Percentiles rank a stretch among this genome's conserved stretches.
Evolutionary conservation across 2,113 vertebrate species (phyloP).

Genomic region (Semnornis frantzii): DNA sequence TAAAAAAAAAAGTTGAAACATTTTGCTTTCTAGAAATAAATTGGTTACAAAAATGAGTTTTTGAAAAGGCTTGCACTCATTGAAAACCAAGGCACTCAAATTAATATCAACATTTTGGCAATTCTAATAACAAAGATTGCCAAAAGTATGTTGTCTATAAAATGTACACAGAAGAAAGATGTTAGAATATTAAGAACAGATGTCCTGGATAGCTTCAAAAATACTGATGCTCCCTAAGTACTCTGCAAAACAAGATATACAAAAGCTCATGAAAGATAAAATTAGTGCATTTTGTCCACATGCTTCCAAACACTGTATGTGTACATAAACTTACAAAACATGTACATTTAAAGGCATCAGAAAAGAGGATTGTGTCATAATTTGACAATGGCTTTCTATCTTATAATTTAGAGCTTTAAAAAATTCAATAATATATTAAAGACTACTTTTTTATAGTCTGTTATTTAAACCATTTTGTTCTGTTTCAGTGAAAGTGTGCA

Average conservation of each 20-base stretch:
- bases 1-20: constrained; percentile 60
- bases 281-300: constrained; percentile 30
- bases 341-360: constrained; percentile 25
- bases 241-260: constrained; percentile 22
- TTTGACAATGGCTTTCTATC: background rate
- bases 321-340: constrained; percentile 44
- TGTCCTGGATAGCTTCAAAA: constrained; percentile 68
- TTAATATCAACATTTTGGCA: constrained; percentile 77
- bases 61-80: constrained; percentile 54
- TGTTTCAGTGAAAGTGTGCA: background rate
- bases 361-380: background rate
- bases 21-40: constrained; percentile 60
- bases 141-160: constrained; percentile 80
- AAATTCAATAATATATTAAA: constrained; percentile 47
- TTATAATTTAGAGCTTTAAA: constrained; percentile 15
- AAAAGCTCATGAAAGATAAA: constrained; percentile 36
- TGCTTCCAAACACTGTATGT: background rate
- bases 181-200: constrained; percentile 80
- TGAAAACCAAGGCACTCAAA: constrained; percentile 65
- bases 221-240: constrained; percentile 45
- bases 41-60: constrained; percentile 50
- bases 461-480: constrained; percentile 29
- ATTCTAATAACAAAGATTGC: constrained; percentile 78
- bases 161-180: constrained; percentile 74
- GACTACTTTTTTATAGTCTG: constrained; percentile 11